phyloP scores from a whole-genome alignment of 1,140 invertebrate species.

The Drosophila bifasciata region DNA sequence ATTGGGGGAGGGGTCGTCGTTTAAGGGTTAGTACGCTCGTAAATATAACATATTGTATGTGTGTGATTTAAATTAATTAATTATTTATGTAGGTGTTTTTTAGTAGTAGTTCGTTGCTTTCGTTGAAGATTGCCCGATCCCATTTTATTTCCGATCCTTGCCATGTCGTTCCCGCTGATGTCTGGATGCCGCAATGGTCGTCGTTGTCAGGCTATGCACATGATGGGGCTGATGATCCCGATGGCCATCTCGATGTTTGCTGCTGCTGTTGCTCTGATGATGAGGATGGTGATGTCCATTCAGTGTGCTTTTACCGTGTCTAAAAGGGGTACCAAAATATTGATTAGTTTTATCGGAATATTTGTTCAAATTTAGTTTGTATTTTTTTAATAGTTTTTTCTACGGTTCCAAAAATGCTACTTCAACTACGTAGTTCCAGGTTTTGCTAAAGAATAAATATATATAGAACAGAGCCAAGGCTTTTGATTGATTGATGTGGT shows the following conservation, averaged over 20 bases:
- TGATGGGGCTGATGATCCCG: constrained; percentile 62
- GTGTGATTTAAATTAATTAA: constrained; percentile 37
- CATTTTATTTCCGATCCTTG: constrained; percentile 80
- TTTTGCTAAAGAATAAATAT: constrained; percentile 63
- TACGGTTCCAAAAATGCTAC: constrained; percentile 65
- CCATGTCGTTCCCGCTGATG: constrained; percentile 72
- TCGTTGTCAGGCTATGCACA: constrained; percentile 65
- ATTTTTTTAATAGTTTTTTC: constrained; percentile 43
- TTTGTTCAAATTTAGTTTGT: neutral
- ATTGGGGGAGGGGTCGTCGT: constrained; percentile 18
- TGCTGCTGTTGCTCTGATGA: constrained; percentile 40
- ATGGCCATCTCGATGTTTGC: constrained; percentile 52
- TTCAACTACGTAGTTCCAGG: constrained; percentile 75
- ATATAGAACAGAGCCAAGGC: constrained; percentile 73
- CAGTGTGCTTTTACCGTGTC: constrained; percentile 81
- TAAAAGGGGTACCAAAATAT: constrained; percentile 16
- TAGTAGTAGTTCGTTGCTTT: constrained; percentile 59
- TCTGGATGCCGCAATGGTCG: constrained; percentile 61
- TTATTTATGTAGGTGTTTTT: constrained; percentile 32
- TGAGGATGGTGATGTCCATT: constrained; percentile 65
- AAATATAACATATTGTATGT: constrained; percentile 41
- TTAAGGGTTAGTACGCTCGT: constrained; percentile 24
- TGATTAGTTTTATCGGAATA: constrained; percentile 7
- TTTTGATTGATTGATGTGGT: constrained; percentile 67
- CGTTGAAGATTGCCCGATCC: constrained; percentile 19